Conservation (phyloP, 53 echinoderm and acorn worm species). For the Astropecten irregularis region DNA sequence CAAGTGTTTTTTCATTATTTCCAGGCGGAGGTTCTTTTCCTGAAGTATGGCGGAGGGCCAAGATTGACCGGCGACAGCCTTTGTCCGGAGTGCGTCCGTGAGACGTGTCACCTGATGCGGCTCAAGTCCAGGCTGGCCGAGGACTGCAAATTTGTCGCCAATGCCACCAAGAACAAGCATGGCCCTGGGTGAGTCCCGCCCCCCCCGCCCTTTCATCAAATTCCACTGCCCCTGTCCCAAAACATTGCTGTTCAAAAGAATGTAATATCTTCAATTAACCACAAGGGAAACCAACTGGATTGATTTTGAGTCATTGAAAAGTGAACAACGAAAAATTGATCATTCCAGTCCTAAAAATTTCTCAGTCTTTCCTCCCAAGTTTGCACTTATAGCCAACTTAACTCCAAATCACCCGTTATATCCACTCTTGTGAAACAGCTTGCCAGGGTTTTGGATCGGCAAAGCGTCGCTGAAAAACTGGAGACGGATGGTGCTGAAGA, state of each 20-base stretch:
- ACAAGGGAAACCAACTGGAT: too few relatives aligned
- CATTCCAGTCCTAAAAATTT: too few relatives aligned
- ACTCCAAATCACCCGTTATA: too few relatives aligned
- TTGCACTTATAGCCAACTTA: too few relatives aligned
- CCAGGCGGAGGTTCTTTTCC: constrained; percentile 76
- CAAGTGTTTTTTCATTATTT: too few relatives aligned
- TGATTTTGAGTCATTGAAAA: too few relatives aligned
- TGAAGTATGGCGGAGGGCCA: constrained; percentile 79
- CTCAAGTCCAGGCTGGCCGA: constrained; percentile 70
- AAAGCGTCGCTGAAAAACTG: constrained; percentile 83
- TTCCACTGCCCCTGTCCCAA: too few relatives aligned
- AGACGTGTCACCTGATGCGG: constrained; percentile 70
- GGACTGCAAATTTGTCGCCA: constrained; percentile 80
- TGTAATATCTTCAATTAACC: too few relatives aligned
- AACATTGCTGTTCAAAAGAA: too few relatives aligned
- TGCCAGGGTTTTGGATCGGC: constrained; percentile 84
- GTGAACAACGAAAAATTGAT: too few relatives aligned
- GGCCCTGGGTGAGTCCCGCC: constrained; percentile 51
- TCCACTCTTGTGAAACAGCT: constrained; percentile 22
- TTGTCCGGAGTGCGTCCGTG: constrained; percentile 77
- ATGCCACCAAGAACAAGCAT: constrained; percentile 62
- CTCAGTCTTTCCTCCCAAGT: too few relatives aligned
- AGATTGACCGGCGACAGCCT: constrained; percentile 58
- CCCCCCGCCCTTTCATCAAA: too few relatives aligned
- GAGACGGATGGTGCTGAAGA: constrained; percentile 75